A percentile compares a stretch with the other conserved stretches of the same genome.
Conservation (phyloP, 2,888 invertebrate genomes). For the Chirona hameri region DNA sequence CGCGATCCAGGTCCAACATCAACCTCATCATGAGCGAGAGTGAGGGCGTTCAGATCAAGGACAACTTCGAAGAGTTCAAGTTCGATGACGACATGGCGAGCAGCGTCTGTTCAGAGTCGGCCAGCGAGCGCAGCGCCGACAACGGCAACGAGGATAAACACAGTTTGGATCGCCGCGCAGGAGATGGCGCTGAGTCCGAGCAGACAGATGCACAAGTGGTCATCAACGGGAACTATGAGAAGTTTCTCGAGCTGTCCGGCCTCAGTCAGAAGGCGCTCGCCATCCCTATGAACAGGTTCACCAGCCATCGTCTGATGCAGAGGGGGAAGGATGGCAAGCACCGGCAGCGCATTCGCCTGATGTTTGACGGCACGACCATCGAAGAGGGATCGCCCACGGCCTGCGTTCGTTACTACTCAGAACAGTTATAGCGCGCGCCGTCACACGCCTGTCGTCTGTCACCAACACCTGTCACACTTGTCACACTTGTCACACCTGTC, state of each 20-base stretch:
- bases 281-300: neutral
- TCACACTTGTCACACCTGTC: too few species aligned
- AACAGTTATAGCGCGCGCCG: neutral
- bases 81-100: constrained; percentile 59
- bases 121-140: constrained; percentile 33
- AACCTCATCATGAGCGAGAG: constrained; percentile 50
- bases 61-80: constrained; percentile 76
- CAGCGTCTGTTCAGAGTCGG: constrained; percentile 6
- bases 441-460: too few species aligned
- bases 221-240: constrained; percentile 56
- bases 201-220: neutral
- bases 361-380: neutral
- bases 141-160: neutral
- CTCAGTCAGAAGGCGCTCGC: constrained; percentile 70
- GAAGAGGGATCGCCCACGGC: neutral
- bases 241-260: constrained; percentile 73
- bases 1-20: constrained; percentile 41
- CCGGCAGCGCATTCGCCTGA: neutral
- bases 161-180: neutral
- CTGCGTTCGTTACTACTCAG: constrained; percentile 1
- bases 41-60: constrained; percentile 64
- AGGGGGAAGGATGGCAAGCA: neutral
- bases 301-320: neutral
- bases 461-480: too few species aligned
- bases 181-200: constrained; percentile 23